A percentile compares a stretch with the other conserved stretches of the same genome.
These are phyloP conservation scores for Agrypnus murinus DNA, from an alignment of 2,888 invertebrate species.

Conservation along the genomic window DNA sequence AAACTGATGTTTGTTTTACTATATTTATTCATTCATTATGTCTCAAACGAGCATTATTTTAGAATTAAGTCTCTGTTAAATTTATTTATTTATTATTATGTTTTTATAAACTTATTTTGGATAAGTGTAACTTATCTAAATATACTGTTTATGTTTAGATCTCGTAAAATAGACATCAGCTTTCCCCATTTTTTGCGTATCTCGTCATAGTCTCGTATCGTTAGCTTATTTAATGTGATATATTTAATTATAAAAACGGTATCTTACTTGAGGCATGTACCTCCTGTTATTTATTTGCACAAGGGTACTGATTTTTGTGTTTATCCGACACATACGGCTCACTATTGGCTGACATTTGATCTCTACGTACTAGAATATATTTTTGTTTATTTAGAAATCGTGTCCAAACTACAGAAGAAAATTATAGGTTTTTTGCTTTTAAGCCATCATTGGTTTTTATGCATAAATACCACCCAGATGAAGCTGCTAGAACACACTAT, in stretches of 20 bases:
- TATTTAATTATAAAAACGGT: slow-evolving; percentile 64
- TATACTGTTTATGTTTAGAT: slow-evolving; percentile 1
- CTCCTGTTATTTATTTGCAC: slow-evolving; percentile 62
- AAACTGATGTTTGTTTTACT: slow-evolving; percentile 44
- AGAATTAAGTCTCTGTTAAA: no score
- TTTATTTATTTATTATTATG: neutral
- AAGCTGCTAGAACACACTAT: no score
- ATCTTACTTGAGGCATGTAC: slow-evolving; percentile 58
- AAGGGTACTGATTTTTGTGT: slow-evolving; percentile 65
- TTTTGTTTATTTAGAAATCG: no score
- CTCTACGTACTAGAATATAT: slow-evolving; percentile 54
- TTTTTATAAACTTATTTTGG: slow-evolving; percentile 1
- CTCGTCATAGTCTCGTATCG: slow-evolving; percentile 60
- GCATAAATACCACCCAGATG: no score
- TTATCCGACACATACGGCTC: slow-evolving; percentile 60
- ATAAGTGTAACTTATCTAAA: no score
- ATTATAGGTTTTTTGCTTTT: no score
- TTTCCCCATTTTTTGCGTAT: slow-evolving; percentile 51
- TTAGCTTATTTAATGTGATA: slow-evolving; percentile 68
- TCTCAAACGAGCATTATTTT: neutral
- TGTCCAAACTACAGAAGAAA: no score
- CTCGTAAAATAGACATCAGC: slow-evolving; percentile 44
- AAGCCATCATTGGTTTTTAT: no score
- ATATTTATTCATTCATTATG: neutral
- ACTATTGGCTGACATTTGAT: slow-evolving; percentile 64